A percentile compares a stretch with the other conserved stretches of the same genome.
phyloP scores from a whole-genome alignment of 2,888 invertebrate species.

The Leptinotarsa rubiginosa region DNA sequence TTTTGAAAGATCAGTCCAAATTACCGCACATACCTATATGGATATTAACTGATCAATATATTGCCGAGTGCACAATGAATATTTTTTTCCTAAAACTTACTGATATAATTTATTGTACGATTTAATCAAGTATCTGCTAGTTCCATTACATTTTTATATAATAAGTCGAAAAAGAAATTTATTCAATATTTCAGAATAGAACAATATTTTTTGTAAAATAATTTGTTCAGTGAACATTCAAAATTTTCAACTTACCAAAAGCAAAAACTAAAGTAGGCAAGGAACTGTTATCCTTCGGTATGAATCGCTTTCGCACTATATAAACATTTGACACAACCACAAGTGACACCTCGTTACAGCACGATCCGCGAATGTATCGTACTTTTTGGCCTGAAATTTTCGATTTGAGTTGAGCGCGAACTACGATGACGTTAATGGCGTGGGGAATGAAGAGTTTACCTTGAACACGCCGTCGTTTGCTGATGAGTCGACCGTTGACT shows the following conservation, averaged over 20 bases:
- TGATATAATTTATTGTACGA: too few species aligned
- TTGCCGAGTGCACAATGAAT: not conserved
- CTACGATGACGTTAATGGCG: slow-evolving; percentile 21
- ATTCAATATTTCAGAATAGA: not conserved
- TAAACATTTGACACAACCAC: slow-evolving; percentile 6
- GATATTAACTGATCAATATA: too few species aligned
- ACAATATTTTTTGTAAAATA: too few species aligned
- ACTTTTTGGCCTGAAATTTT: slow-evolving; percentile 22
- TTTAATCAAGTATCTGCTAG: too few species aligned
- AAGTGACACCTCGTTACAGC: not conserved
- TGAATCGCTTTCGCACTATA: not conserved
- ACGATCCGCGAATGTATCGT: slow-evolving; percentile 21
- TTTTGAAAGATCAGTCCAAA: too few species aligned
- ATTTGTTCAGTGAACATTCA: not conserved
- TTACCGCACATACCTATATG: too few species aligned
- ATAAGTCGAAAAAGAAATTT: too few species aligned
- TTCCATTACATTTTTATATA: not conserved
- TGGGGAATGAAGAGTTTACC: slow-evolving; percentile 34
- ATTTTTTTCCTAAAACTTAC: not conserved
- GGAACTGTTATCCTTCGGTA: not conserved
- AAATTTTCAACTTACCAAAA: not conserved
- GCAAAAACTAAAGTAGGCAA: not conserved
- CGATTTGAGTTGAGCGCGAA: slow-evolving; percentile 20
- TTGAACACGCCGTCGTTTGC: slow-evolving; percentile 31
- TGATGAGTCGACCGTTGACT: slow-evolving; percentile 8